Percentiles rank a stretch among this genome's conserved stretches.
These are phyloP conservation scores for Tenthredo distinguenda DNA, from an alignment of 2,888 invertebrate species.

Conservation along the genomic window DNA sequence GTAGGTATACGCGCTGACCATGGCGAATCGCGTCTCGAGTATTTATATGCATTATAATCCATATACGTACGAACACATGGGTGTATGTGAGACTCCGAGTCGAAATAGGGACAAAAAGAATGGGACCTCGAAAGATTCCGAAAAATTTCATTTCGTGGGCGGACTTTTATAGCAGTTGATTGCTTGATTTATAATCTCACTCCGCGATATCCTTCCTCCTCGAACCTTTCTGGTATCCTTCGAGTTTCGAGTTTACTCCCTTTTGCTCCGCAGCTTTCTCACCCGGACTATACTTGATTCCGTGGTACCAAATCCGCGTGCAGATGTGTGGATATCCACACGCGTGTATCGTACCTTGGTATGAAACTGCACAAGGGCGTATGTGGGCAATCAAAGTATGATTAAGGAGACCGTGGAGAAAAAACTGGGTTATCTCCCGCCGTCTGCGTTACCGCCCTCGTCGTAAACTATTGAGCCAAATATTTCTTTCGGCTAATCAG, in stretches of 20 bases:
- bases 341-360: not conserved
- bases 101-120: slow-evolving; percentile 30
- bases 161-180: slow-evolving; percentile 75
- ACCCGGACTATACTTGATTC: not conserved
- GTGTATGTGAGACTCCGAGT: not conserved
- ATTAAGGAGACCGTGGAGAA: slow-evolving; percentile 59
- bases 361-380: not conserved
- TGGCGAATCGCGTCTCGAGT: slow-evolving; percentile 63
- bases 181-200: slow-evolving; percentile 73
- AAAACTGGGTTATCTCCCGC: slow-evolving; percentile 57
- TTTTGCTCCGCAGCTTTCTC: not conserved
- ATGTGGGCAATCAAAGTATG: slow-evolving; percentile 63
- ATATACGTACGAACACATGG: not conserved
- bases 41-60: not conserved
- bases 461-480: slow-evolving; percentile 62
- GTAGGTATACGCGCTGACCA: slow-evolving; percentile 55
- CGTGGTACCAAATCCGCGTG: not conserved
- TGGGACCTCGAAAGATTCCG: slow-evolving; percentile 49
- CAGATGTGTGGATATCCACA: not conserved
- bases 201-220: slow-evolving; percentile 47
- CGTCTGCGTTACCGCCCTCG: slow-evolving; percentile 66
- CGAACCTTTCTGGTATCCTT: not conserved
- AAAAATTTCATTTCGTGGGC: slow-evolving; percentile 68
- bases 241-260: not conserved
- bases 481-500: slow-evolving; percentile 62